Evolutionary conservation across 2,888 invertebrate genomes (phyloP).

Genomic region (Caenorhabditis auriculariae): DNA sequence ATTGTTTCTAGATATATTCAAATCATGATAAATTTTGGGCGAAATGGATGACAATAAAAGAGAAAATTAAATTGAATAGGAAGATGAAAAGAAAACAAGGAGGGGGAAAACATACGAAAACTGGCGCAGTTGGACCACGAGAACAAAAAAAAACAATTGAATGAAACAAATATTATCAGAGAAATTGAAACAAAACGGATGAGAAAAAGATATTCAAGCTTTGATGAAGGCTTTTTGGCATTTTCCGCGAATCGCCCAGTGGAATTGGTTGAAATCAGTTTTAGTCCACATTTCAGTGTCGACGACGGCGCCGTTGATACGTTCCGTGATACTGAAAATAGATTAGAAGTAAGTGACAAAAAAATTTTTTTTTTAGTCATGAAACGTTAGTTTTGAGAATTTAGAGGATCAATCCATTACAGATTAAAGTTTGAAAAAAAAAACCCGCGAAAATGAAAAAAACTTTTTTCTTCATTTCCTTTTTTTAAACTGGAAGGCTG

Average conservation of each 20-base stretch:
- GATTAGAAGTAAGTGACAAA: not conserved
- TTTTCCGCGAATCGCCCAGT: conserved; percentile 56
- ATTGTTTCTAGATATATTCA: no score
- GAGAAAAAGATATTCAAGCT: not conserved
- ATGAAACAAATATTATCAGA: no score
- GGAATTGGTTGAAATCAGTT: conserved; percentile 52
- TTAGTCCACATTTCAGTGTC: conserved; percentile 54
- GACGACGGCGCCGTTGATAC: conserved; percentile 40
- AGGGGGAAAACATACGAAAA: no score
- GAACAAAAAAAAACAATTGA: no score
- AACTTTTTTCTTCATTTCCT: not conserved
- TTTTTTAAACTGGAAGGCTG: no score
- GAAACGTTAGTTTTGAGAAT: not conserved
- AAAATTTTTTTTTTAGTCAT: not conserved
- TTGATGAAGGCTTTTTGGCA: conserved; percentile 41
- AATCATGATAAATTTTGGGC: no score
- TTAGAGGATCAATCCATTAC: not conserved
- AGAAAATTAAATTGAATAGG: no score
- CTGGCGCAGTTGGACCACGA: no score
- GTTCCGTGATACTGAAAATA: conserved; percentile 44
- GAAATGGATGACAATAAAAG: no score
- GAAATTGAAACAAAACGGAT: no score
- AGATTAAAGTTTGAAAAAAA: not conserved
- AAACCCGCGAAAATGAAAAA: not conserved
- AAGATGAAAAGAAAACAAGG: no score